Evolutionary conservation across 30 jellyfish, hydroid and myxozoan genomes (phyloP).

Genomic region (Thelohanellus kitauei): DNA sequence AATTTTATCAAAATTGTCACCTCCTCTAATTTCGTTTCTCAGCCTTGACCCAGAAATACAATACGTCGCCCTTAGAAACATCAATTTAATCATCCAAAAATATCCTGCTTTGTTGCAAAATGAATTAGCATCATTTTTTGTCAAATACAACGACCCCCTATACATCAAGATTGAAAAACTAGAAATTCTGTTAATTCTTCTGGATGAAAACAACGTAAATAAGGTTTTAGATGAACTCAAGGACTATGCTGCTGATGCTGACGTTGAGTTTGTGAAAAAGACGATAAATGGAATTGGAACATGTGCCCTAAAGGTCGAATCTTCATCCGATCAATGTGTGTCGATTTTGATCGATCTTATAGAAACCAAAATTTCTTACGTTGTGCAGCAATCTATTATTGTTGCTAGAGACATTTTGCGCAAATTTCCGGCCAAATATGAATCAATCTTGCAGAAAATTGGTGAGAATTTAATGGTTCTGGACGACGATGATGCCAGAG

Average conservation of each 20-base stretch:
- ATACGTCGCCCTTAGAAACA: slow-evolving; percentile 76
- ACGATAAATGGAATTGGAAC: slow-evolving; percentile 82
- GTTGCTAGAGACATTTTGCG: slow-evolving; percentile 76
- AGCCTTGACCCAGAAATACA: slow-evolving; percentile 93
- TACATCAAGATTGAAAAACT: slow-evolving; percentile 65
- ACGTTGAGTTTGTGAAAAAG: slow-evolving; percentile 74
- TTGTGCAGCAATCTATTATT: slow-evolving; percentile 79
- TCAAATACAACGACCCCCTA: slow-evolving; percentile 70
- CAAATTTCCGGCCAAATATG: slow-evolving; percentile 73
- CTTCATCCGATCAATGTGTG: slow-evolving; percentile 88
- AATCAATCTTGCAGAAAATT: slow-evolving; percentile 54
- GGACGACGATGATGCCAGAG: slow-evolving; percentile 97
- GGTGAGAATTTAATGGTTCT: slow-evolving; percentile 66
- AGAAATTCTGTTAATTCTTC: slow-evolving; percentile 51
- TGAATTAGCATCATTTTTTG: slow-evolving; percentile 71
- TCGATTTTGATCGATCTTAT: slow-evolving; percentile 50
- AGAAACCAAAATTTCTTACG: slow-evolving; percentile 71
- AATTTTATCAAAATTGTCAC: slow-evolving; percentile 38
- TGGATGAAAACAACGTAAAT: slow-evolving; percentile 36
- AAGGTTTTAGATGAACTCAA: slow-evolving; percentile 72
- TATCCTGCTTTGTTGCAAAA: slow-evolving; percentile 57
- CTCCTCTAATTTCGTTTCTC: slow-evolving; percentile 72
- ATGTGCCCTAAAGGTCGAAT: slow-evolving; percentile 93
- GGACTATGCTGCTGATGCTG: slow-evolving; percentile 96
- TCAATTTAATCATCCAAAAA: slow-evolving; percentile 60